These are phyloP conservation scores for Lasioglossum villosulum DNA, from an alignment of 2,888 invertebrate genomes.

Conservation along the genomic window DNA sequence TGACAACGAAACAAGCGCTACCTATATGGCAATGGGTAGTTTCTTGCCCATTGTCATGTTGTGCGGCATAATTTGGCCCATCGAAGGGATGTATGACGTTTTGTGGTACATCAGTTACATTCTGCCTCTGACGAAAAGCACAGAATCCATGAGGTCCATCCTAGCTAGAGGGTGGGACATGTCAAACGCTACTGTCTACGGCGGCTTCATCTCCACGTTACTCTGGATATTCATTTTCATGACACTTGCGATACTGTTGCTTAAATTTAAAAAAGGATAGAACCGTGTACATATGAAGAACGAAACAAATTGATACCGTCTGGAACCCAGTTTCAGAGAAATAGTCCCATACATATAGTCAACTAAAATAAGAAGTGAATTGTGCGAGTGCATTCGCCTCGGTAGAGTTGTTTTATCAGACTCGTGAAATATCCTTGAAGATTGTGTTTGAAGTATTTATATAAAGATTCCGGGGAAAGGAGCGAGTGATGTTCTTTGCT, in stretches of 20 bases:
- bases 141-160: constrained; percentile 94
- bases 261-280: constrained; percentile 94
- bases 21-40: constrained; percentile 93
- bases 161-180: constrained; percentile 94
- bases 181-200: constrained; percentile 89
- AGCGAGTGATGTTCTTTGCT: constrained; percentile 42
- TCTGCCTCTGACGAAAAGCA: constrained; percentile 94
- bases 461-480: not conserved
- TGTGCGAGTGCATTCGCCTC: not conserved
- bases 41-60: constrained; percentile 94
- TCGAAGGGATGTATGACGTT: constrained; percentile 94
- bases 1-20: constrained; percentile 93
- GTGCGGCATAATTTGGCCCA: constrained; percentile 97
- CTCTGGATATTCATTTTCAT: constrained; percentile 93
- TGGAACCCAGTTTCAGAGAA: not conserved
- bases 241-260: constrained; percentile 89
- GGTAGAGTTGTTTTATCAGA: not conserved
- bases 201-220: constrained; percentile 92
- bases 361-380: not conserved
- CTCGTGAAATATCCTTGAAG: not conserved
- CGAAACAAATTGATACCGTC: not conserved
- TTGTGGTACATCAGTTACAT: constrained; percentile 90
- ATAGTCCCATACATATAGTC: not conserved
- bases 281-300: not conserved
- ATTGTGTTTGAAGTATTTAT: not conserved